These are phyloP conservation scores for Capromys pilorides DNA, from an alignment of 2,797 vertebrate species.

Conservation along the genomic window DNA sequence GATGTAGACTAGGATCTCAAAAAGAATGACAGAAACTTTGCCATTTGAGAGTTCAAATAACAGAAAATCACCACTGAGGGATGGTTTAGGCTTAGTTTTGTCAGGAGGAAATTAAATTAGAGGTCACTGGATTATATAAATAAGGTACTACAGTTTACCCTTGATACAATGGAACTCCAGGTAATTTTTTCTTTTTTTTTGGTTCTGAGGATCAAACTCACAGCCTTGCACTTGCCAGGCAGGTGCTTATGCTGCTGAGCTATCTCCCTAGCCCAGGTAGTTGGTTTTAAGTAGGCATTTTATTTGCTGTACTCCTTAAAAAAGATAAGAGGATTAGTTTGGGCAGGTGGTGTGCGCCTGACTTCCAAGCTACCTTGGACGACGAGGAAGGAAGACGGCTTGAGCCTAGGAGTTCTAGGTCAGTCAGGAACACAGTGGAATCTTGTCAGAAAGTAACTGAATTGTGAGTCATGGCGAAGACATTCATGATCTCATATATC, in stretches of 20 bases:
- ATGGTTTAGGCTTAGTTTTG: background rate
- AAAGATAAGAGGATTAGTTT: background rate
- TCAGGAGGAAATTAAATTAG: background rate
- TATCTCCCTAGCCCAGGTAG: background rate
- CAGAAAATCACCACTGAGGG: background rate
- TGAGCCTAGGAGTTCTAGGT: background rate
- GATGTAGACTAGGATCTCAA: background rate
- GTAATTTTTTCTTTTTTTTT: no score
- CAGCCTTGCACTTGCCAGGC: no score
- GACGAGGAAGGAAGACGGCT: background rate
- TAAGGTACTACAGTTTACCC: background rate
- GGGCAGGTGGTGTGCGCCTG: background rate
- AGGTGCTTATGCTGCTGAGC: no score
- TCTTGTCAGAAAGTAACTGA: background rate
- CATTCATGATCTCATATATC: background rate
- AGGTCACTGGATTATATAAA: background rate
- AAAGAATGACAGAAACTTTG: background rate
- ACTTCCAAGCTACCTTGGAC: background rate
- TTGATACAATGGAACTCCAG: background rate
- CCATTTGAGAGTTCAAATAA: background rate
- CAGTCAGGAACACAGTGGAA: background rate
- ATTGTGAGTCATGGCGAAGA: no score
- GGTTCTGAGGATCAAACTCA: no score
- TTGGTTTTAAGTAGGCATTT: constrained; percentile 13
- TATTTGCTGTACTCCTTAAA: constrained; percentile 14